Evolutionary conservation across 2,888 invertebrate species (phyloP).

Genomic region (Drosophila neonasuta): DNA sequence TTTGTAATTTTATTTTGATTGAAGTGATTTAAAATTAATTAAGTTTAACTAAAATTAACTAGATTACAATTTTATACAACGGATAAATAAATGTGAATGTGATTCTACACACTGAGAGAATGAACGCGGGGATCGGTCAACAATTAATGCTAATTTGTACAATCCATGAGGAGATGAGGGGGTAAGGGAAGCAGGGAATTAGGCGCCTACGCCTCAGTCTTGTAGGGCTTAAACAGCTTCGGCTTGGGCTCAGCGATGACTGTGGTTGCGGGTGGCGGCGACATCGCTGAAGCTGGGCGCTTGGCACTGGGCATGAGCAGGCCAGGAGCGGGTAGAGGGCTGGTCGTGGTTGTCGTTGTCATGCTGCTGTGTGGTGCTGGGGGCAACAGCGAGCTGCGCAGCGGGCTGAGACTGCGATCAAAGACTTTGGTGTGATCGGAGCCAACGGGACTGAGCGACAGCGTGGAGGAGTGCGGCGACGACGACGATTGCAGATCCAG

Average conservation of each 20-base stretch:
- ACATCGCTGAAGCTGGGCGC: slow-evolving; percentile 69
- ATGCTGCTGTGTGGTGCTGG: slow-evolving; percentile 21
- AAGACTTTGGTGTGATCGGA: slow-evolving; percentile 82
- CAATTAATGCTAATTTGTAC: slow-evolving; percentile 74
- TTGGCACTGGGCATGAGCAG: slow-evolving; percentile 73
- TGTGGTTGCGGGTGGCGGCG: slow-evolving; percentile 69
- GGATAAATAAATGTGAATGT: slow-evolving; percentile 50
- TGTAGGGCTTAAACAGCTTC: slow-evolving; percentile 90
- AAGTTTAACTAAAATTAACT: slow-evolving; percentile 47
- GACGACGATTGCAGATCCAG: slow-evolving; percentile 82
- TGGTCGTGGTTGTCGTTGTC: slow-evolving; percentile 36
- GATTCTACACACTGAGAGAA: slow-evolving; percentile 56
- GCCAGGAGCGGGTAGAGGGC: slow-evolving; percentile 63
- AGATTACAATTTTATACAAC: slow-evolving; percentile 51
- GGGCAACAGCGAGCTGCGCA: slow-evolving; percentile 50
- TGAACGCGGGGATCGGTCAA: not conserved
- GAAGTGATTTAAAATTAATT: slow-evolving; percentile 30
- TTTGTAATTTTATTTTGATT: slow-evolving; percentile 50
- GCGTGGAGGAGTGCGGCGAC: slow-evolving; percentile 81
- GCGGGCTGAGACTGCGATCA: slow-evolving; percentile 79
- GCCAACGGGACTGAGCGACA: slow-evolving; percentile 82
- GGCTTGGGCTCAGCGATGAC: slow-evolving; percentile 83
- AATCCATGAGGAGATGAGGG: slow-evolving; percentile 41
- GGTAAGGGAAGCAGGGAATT: not conserved
- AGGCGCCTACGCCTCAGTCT: slow-evolving; percentile 81